Percentiles rank a stretch among this genome's conserved stretches.
Evolutionary conservation across 2,113 vertebrate species (phyloP).

Genomic region (Caranx ignobilis): DNA sequence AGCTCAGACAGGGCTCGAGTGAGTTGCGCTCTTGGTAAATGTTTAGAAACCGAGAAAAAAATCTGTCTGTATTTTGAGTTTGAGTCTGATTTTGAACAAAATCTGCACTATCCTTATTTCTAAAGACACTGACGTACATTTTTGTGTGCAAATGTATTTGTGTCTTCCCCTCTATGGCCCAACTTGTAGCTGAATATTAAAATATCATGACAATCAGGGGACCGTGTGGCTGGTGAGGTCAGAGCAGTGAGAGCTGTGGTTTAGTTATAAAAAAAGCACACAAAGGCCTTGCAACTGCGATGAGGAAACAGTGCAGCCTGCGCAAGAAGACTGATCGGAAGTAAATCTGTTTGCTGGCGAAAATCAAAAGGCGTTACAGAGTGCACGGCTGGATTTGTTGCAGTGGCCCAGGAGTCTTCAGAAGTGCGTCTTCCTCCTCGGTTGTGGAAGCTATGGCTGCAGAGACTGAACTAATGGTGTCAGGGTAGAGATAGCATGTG

Average conservation of each 20-base stretch:
- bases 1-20: neutral
- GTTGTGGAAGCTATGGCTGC: slow-evolving; percentile 27
- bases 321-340: neutral
- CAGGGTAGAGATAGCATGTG: neutral
- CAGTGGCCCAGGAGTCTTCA: slow-evolving; percentile 1
- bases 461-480: neutral
- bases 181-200: neutral
- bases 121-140: no score
- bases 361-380: neutral
- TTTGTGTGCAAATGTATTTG: neutral
- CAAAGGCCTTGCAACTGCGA: slow-evolving; percentile 4
- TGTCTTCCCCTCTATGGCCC: neutral
- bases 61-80: neutral
- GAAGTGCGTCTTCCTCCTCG: neutral
- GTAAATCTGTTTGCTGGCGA: slow-evolving; percentile 3
- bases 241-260: slow-evolving; percentile 1
- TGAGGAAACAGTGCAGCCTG: neutral
- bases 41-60: neutral
- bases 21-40: neutral
- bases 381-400: neutral
- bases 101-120: neutral
- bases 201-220: neutral
- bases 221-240: neutral
- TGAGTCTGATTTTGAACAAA: neutral
- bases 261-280: slow-evolving; percentile 36